Percentiles rank a stretch among this genome's conserved stretches.
phyloP scores from a whole-genome alignment of 2,113 vertebrate genomes.

The Hystrix brachyura region DNA sequence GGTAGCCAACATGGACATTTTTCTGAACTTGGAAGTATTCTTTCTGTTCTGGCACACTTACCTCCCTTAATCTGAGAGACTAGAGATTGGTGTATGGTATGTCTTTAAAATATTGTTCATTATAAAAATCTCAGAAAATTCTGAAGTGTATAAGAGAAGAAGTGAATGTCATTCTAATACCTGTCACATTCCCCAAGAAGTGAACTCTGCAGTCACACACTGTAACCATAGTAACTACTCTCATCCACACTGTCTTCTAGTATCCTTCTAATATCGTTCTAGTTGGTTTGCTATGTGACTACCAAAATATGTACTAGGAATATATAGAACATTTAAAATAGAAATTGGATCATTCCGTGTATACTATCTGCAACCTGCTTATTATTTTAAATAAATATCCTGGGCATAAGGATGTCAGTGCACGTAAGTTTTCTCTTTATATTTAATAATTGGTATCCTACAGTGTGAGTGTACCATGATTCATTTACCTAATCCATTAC shows the following conservation, averaged over 20 bases:
- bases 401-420: not conserved
- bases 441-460: not conserved
- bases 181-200: not conserved
- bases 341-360: not conserved
- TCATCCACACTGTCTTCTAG: not conserved
- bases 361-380: not conserved
- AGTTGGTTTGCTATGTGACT: not conserved
- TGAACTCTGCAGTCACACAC: not conserved
- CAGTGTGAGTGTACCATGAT: not conserved
- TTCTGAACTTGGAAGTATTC: not conserved
- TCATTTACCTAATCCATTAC: not conserved
- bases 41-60: not conserved
- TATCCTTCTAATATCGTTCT: not conserved
- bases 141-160: not conserved
- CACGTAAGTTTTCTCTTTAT: not conserved
- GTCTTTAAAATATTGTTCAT: conserved; percentile 48
- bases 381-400: conserved; percentile 43
- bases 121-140: conserved; percentile 18
- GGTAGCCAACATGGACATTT: not conserved
- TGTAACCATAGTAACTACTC: not conserved
- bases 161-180: not conserved
- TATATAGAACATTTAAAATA: not conserved
- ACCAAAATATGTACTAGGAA: not conserved
- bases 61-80: not conserved
- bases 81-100: not conserved